Evolutionary conservation across 2,797 vertebrate genomes (phyloP), one percentile per base, ranked within the genome.

Genomic region (Myotis myotis): DNA sequence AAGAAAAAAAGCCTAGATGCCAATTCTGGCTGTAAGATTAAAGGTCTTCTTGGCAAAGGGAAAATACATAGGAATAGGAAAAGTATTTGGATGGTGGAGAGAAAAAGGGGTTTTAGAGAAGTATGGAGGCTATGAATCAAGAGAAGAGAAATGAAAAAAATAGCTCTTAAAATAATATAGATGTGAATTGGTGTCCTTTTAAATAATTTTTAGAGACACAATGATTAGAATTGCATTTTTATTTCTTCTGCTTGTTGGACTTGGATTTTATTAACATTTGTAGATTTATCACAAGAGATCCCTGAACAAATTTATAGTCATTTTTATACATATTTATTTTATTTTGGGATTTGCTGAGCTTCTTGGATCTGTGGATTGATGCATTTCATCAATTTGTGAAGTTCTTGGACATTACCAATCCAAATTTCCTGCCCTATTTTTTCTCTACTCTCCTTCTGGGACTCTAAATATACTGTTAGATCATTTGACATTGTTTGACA

Each of bases 211-310:
- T 82, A 93, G 19, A 57, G 60, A 66, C 10, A 82, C 38, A 89
- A 89, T 55, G 78, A 93, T 66, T 64, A 17, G n/a, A 83, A 83
- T n/a, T 68, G 70, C n/a, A 83, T 89, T 93, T 82, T 75, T 75
- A 68, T 49, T 82, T 57, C 36, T 57, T 88, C 38, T 83, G 85
- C 38, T 38, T 88, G 23, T 57, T 83, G 86, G 30, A 76, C 38
- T 38, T n/a, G 1, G 36, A 68, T 68, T 68, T 76, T 49, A 60
- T 83, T 83, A 74, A 70, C 15, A 51, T 82, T 60, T 83, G 38
- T 41, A 76, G 49, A 60, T 2, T 83, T 33, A 75, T 60, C 60
- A 41, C 79, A 93, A 55, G 41, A 89, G n/a, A 89, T 41, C 25
- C 19, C 20, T 41, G 20, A 30, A 93, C 49, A 93, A 68, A 49